Conservation (phyloP, 2,888 invertebrate genomes). For the Dione juno region DNA sequence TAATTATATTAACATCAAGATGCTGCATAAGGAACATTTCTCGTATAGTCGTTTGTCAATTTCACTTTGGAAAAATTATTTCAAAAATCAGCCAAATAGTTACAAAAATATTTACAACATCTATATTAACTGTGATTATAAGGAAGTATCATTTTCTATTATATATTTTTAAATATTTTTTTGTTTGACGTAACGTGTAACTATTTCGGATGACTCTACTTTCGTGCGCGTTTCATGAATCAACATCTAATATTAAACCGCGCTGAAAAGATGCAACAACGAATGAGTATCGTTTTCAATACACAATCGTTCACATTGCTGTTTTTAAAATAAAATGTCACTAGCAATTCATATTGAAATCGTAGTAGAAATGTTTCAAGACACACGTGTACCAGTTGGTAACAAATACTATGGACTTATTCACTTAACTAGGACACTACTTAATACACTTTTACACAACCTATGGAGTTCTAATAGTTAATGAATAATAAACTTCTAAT, state of each 20-base stretch:
- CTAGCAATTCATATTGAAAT: constrained; percentile 63
- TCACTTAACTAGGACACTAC: not conserved
- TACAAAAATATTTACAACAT: not conserved
- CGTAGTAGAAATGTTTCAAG: constrained; percentile 55
- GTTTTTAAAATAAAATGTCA: constrained; percentile 51
- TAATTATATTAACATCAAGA: not conserved
- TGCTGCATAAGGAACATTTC: not conserved
- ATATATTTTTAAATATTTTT: constrained; percentile 5
- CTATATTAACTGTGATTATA: too few species aligned
- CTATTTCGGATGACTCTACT: constrained; percentile 68
- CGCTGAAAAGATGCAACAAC: constrained; percentile 64
- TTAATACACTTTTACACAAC: constrained; percentile 11
- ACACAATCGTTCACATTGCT: constrained; percentile 50
- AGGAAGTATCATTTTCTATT: too few species aligned
- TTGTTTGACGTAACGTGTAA: constrained; percentile 70
- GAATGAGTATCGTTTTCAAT: constrained; percentile 55
- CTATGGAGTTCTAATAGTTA: not conserved
- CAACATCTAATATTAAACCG: constrained; percentile 70
- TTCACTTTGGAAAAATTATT: too few species aligned
- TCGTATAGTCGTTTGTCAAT: not conserved
- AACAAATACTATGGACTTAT: constrained; percentile 44
- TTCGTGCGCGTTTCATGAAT: constrained; percentile 67
- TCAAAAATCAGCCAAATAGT: not conserved
- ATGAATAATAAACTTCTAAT: not conserved
- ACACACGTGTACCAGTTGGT: constrained; percentile 54